These are phyloP conservation scores for Anableps anableps DNA, from an alignment of 2,797 vertebrate genomes.

Conservation along the genomic window DNA sequence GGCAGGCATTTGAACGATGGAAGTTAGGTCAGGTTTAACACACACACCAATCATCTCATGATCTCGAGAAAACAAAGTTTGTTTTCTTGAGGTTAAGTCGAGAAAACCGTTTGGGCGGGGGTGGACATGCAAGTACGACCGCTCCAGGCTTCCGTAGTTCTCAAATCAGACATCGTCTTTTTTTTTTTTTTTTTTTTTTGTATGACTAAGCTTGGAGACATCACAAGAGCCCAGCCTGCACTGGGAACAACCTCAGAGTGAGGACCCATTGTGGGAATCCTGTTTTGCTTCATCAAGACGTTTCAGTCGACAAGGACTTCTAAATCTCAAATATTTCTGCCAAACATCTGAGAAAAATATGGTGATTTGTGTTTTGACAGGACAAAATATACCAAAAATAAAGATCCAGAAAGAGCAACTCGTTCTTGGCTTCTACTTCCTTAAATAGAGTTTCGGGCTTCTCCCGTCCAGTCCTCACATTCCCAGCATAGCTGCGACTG, in stretches of 20 bases:
- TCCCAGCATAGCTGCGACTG: conserved; percentile 76
- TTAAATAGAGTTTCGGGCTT: conserved; percentile 81
- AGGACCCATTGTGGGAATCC: not conserved
- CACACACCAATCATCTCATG: too few species aligned
- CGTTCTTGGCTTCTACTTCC: conserved; percentile 76
- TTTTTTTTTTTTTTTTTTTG: too few species aligned
- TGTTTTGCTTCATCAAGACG: not conserved
- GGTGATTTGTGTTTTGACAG: not conserved
- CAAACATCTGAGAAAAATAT: not conserved
- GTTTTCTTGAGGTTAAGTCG: too few species aligned
- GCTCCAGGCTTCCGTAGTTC: too few species aligned
- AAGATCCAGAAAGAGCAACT: conserved; percentile 45
- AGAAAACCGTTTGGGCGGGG: too few species aligned
- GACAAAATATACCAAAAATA: conserved; percentile 13
- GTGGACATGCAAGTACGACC: too few species aligned
- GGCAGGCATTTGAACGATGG: too few species aligned
- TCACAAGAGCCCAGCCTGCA: too few species aligned
- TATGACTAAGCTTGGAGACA: not conserved
- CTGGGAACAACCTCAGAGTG: too few species aligned
- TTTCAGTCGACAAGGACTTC: not conserved
- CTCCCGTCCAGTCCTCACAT: conserved; percentile 72
- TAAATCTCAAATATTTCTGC: not conserved
- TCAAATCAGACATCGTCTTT: too few species aligned
- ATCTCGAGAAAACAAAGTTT: too few species aligned
- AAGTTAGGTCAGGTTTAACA: too few species aligned